These are phyloP conservation scores for Lepisosteus oculatus DNA, from an alignment of 2,113 vertebrate genomes.

Conservation along the genomic window DNA sequence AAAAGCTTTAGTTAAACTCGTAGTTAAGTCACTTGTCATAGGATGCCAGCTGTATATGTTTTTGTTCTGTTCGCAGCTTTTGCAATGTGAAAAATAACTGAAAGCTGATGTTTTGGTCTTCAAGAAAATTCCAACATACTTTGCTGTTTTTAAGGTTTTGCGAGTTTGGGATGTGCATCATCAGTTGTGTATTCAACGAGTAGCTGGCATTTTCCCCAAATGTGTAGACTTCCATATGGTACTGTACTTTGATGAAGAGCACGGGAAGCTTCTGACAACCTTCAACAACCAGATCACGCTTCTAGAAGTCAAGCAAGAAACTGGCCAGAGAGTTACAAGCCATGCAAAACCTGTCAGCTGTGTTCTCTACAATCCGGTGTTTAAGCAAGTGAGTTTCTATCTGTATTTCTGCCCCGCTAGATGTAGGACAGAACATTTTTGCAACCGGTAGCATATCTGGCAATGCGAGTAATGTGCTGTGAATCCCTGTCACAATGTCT, in stretches of 20 bases:
- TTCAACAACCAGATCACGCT: constrained; percentile 59
- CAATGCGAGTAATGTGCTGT: too few relatives aligned
- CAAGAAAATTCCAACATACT: too few relatives aligned
- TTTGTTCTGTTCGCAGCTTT: not conserved
- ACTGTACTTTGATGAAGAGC: constrained; percentile 55
- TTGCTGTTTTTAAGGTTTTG: constrained; percentile 45
- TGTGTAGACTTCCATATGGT: constrained; percentile 53
- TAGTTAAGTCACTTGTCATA: too few relatives aligned
- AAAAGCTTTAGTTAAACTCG: too few relatives aligned
- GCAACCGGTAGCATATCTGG: too few relatives aligned
- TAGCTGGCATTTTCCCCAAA: constrained; percentile 51
- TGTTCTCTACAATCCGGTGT: constrained; percentile 56
- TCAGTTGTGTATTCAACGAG: constrained; percentile 57
- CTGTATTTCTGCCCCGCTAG: too few relatives aligned
- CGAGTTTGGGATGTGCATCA: constrained; percentile 57
- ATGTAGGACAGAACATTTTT: too few relatives aligned
- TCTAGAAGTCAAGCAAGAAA: constrained; percentile 54
- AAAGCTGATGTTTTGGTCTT: too few relatives aligned
- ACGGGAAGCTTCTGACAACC: constrained; percentile 48
- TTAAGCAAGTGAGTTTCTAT: constrained; percentile 57
- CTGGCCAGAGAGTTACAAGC: constrained; percentile 52
- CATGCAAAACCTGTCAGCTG: constrained; percentile 61
- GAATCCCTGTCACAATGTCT: not conserved
- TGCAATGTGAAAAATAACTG: not conserved
- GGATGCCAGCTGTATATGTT: too few relatives aligned